These are phyloP conservation scores for silkworm (Bombyx mori) DNA, from an alignment of 1,140 invertebrate species.

Conservation along the genomic window ASM3026992v2 NC_085132.1:6212001-6212500, in stretches of 20 bases:
- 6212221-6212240: constrained; percentile 51
- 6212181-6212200: constrained; percentile 48
- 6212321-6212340: constrained; percentile 66
- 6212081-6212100: constrained; percentile 35
- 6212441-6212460: constrained; percentile 7
- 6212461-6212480: too few relatives aligned
- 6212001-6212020: constrained; percentile 22
- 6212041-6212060: constrained; percentile 33
- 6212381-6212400: constrained; percentile 68
- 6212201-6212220: constrained; percentile 42
- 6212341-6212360: constrained; percentile 58
- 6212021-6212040: constrained; percentile 3
- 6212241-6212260: constrained; percentile 65
- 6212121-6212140: constrained; percentile 19
- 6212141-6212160: neutral
- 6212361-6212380: constrained; percentile 58
- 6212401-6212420: constrained; percentile 68
- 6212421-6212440: constrained; percentile 57
- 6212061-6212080: constrained; percentile 41
- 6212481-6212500: too few relatives aligned
- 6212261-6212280: constrained; percentile 71
- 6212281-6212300: constrained; percentile 71
- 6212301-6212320: constrained; percentile 67
- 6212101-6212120: constrained; percentile 25
- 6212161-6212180: constrained; percentile 13